phyloP scores from a whole-genome alignment of 2,113 vertebrate genomes.

The Corydoras sp. region DNA sequence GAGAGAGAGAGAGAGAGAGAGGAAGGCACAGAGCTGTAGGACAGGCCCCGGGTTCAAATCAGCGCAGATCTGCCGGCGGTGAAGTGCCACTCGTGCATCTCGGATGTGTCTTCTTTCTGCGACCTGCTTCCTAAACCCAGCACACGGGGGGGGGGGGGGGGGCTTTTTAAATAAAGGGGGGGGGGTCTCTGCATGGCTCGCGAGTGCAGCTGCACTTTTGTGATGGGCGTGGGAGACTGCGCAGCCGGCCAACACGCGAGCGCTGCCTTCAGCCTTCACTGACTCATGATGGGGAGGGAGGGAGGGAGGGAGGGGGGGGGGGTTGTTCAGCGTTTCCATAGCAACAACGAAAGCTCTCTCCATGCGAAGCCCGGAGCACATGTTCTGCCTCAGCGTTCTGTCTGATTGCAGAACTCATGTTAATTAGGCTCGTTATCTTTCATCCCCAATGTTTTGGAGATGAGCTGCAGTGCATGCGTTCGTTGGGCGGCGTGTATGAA shows the following conservation, averaged over 20 bases:
- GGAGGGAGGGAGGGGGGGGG: neutral
- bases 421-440: too few species aligned
- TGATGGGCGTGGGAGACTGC: conserved; percentile 7
- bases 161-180: neutral
- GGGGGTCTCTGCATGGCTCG: neutral
- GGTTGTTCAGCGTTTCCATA: conserved; percentile 34
- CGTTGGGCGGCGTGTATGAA: neutral
- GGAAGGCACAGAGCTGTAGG: neutral
- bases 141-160: too few species aligned
- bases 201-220: conserved; percentile 16
- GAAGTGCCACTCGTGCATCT: conserved; percentile 23
- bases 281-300: conserved; percentile 22
- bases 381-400: neutral
- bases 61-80: conserved; percentile 18
- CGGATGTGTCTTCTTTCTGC: neutral
- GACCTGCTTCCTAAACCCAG: neutral
- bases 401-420: too few species aligned
- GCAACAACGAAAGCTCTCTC: conserved; percentile 27
- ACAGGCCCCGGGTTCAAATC: conserved; percentile 10
- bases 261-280: conserved; percentile 8
- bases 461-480: neutral
- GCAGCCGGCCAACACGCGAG: neutral
- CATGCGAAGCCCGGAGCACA: neutral
- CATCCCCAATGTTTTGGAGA: too few species aligned
- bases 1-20: conserved; percentile 1